These are phyloP conservation scores for Sesamia nonagrioides DNA, from an alignment of 1,140 invertebrate genomes.

Conservation along the genomic window DNA sequence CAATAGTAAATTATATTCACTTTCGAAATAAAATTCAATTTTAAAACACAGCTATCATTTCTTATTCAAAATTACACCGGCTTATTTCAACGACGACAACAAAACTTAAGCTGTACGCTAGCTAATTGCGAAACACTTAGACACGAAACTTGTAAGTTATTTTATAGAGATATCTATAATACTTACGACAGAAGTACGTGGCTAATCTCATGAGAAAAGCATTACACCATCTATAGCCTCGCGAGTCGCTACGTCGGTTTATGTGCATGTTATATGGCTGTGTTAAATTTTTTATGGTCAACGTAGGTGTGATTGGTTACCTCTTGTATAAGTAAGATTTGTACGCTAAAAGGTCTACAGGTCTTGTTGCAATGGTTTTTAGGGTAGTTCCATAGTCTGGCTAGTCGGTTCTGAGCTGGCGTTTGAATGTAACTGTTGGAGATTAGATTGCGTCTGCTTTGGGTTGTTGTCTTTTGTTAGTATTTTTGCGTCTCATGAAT, in stretches of 20 bases:
- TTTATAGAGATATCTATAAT: conserved; percentile 40
- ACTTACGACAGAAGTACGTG: conserved; percentile 37
- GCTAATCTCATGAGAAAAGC: conserved; percentile 50
- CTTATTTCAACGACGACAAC: not conserved
- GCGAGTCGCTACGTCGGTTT: conserved; percentile 18
- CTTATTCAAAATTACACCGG: not conserved
- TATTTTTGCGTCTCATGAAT: not conserved
- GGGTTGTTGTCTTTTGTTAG: conserved; percentile 2
- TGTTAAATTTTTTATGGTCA: conserved; percentile 56
- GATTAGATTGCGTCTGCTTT: conserved; percentile 33
- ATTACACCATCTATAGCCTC: conserved; percentile 42
- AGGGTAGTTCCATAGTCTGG: not conserved
- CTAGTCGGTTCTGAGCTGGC: not conserved
- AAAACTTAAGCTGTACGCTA: conserved; percentile 2
- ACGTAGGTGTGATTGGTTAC: conserved; percentile 40
- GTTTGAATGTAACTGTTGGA: conserved; percentile 27
- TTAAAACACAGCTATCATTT: not conserved
- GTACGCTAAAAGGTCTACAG: conserved; percentile 19
- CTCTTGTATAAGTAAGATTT: conserved; percentile 14
- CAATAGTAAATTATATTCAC: too few relatives aligned
- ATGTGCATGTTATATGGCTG: conserved; percentile 16
- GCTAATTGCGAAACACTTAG: conserved; percentile 39
- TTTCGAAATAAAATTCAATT: not conserved
- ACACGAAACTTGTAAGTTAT: conserved; percentile 35
- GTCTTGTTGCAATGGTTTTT: not conserved